A percentile compares a stretch with the other conserved stretches of the same genome.
Conservation (phyloP, 2,888 invertebrate genomes). For the Caenorhabditis drosophilae region DNA sequence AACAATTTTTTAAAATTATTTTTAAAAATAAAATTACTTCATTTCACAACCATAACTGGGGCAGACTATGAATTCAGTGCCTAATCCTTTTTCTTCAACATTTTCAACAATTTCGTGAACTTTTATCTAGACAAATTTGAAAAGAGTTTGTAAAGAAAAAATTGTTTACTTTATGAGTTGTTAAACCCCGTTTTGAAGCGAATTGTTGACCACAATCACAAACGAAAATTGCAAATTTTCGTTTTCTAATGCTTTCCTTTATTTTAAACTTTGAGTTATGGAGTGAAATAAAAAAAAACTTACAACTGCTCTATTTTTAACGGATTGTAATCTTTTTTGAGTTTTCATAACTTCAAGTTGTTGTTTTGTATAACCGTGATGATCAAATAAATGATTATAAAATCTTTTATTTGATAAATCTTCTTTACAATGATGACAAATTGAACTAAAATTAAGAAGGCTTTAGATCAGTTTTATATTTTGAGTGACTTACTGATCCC, state of each 20-base stretch:
- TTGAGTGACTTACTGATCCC: conserved; percentile 21
- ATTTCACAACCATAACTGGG: conserved; percentile 23
- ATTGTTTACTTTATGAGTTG: conserved; percentile 10
- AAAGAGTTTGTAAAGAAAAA: too few species aligned
- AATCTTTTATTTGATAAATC: conserved; percentile 24
- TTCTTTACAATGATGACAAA: conserved; percentile 21
- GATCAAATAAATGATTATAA: conserved; percentile 41
- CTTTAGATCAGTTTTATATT: background rate
- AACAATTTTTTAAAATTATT: too few species aligned
- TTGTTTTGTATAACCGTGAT: conserved; percentile 34
- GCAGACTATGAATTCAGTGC: conserved; percentile 18
- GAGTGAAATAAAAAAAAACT: background rate
- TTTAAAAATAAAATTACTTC: conserved; percentile 8
- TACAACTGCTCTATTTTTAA: conserved; percentile 8
- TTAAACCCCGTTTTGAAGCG: conserved; percentile 16
- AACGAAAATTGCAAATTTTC: conserved; percentile 4
- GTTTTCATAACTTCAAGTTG: conserved; percentile 33
- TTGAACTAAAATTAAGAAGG: conserved; percentile 12
- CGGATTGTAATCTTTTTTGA: conserved; percentile 18
- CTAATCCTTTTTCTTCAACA: background rate
- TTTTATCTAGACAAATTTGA: too few species aligned
- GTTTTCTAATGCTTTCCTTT: conserved; percentile 9
- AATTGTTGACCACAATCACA: conserved; percentile 29
- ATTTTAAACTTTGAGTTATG: background rate
- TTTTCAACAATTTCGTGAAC: conserved; percentile 6